Evolutionary conservation across 2,113 vertebrate species (phyloP).

Genomic region (Odontophorus gujanensis): DNA sequence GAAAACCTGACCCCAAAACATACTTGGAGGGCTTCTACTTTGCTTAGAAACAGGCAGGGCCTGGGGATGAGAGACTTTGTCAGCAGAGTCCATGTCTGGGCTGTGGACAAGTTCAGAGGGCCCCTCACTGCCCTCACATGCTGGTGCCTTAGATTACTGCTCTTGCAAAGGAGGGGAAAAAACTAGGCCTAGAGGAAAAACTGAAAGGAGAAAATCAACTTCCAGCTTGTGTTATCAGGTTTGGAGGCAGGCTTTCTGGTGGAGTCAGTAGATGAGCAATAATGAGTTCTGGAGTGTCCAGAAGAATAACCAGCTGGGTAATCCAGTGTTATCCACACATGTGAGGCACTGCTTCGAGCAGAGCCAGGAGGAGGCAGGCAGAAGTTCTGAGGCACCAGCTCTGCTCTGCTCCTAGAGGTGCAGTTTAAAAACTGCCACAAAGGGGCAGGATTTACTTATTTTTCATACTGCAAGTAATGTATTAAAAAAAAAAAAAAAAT

Average conservation of each 20-base stretch:
- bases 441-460: slow-evolving; percentile 48
- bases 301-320: background rate
- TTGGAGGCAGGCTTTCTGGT: background rate
- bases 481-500: background rate
- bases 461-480: background rate
- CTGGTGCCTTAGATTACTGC: background rate
- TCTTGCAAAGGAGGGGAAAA: background rate
- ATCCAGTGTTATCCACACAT: background rate
- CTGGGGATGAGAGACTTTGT: background rate
- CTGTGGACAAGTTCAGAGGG: background rate
- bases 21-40: background rate
- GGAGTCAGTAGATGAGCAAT: background rate
- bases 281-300: background rate
- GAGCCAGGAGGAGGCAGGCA: background rate
- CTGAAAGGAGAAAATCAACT: background rate
- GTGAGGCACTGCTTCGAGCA: background rate
- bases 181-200: background rate
- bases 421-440: slow-evolving; percentile 24
- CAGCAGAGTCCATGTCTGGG: background rate
- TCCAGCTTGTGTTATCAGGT: background rate
- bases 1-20: background rate
- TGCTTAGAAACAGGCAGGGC: background rate
- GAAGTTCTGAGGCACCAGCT: background rate
- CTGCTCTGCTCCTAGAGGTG: background rate
- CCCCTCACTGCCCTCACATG: background rate